Conservation (phyloP, 1,140 invertebrate genomes). For the Parasteatoda tepidariorum region DNA sequence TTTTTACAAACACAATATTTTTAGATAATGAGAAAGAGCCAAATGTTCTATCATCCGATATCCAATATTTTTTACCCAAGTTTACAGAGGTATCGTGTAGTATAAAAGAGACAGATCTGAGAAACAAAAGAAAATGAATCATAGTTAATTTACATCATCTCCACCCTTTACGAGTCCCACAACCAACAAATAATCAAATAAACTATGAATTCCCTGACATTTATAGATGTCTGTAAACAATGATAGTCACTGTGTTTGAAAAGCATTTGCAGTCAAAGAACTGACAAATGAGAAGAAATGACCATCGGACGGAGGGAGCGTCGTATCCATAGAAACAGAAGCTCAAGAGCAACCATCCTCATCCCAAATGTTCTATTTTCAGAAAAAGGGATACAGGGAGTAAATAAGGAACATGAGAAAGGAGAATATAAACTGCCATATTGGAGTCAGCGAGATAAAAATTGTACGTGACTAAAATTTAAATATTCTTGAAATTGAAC, state of each 20-base stretch:
- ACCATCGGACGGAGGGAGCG: background rate
- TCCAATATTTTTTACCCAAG: too few species aligned
- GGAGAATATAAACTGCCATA: too few species aligned
- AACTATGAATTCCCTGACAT: background rate
- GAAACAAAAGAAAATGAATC: too few species aligned
- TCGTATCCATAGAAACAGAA: background rate
- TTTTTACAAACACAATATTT: too few species aligned
- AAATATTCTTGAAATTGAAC: background rate
- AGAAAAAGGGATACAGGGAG: background rate
- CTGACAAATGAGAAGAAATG: background rate
- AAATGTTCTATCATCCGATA: too few species aligned
- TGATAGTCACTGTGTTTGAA: background rate
- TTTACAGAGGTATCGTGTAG: too few species aligned
- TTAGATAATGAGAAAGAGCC: too few species aligned
- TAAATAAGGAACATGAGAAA: background rate
- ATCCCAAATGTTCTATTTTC: background rate
- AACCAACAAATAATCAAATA: background rate
- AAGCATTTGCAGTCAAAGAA: background rate
- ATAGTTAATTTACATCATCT: too few species aligned
- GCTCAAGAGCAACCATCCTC: background rate
- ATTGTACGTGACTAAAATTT: background rate
- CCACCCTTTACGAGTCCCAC: background rate
- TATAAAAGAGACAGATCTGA: too few species aligned
- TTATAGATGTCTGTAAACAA: background rate
- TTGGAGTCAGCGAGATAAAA: background rate